Conservation (phyloP, 2,797 vertebrate species). For the Sebastes nivosus region DNA sequence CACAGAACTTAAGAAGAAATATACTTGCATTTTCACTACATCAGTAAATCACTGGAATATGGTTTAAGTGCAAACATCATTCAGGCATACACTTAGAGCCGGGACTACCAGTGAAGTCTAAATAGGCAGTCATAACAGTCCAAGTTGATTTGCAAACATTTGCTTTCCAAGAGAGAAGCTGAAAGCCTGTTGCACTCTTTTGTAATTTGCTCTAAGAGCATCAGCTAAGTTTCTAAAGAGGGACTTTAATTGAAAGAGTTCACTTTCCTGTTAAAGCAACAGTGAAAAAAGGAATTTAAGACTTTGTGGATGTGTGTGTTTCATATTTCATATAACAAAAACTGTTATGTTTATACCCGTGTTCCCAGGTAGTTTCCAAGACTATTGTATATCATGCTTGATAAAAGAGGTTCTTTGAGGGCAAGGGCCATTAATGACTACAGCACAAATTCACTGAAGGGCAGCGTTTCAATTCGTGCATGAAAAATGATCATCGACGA, state of each 20-base stretch:
- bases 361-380: background rate
- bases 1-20: background rate
- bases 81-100: background rate
- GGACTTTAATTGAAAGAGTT: background rate
- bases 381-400: background rate
- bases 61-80: conserved; percentile 14
- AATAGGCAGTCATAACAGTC: background rate
- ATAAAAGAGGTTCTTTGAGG: background rate
- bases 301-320: background rate
- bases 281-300: background rate
- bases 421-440: conserved; percentile 13
- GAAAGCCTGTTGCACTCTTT: conserved; percentile 1
- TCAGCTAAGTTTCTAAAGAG: background rate
- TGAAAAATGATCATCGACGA: conserved; percentile 62
- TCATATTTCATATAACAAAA: background rate
- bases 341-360: background rate
- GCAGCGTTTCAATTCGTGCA: conserved; percentile 53
- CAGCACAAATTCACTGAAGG: conserved; percentile 16
- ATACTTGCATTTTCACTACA: background rate
- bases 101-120: background rate
- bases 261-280: background rate
- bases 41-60: conserved; percentile 4
- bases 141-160: conserved; percentile 10
- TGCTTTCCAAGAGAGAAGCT: background rate
- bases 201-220: background rate